Evolutionary conservation across 2,113 vertebrate species (phyloP), one percentile per base, ranked within the genome.

Genomic region (Aldabrachelys gigantea): DNA sequence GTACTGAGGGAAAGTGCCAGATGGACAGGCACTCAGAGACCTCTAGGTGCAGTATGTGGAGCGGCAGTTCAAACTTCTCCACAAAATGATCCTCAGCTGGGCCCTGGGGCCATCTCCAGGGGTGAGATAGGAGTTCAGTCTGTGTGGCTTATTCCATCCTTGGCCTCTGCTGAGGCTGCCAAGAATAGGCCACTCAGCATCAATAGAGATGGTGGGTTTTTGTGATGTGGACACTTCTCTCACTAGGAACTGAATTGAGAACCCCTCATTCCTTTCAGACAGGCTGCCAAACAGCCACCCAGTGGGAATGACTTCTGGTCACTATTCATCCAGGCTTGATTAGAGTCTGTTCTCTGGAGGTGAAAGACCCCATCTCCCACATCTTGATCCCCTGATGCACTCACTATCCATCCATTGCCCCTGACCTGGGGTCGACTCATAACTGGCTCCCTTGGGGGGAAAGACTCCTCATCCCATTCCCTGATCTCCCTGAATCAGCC

Each of bases 1-100:
- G 38, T 4, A 6, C 5, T 62, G 31, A 27, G 88, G 29, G 2
- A 8, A 10, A 52, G 47, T 27, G n/a, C 25, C 19, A 13, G 7
- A 83, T 85, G 88, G 79, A 8, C 1, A 38, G 87, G 3, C 38
- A 84, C 12, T 57, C 86, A 82, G 65, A 89, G 53, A 52, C 24
- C 8, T 47, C 35, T 10, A 24, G 82, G 69, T 84, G 21, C 25
- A 13, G 59, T 87, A 50, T 4, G 0, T 56, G 6, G 41, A 52
- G 14, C 9, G 8, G 19, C 16, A 65, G 25, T 65, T 95, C 29
- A 79, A 11, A 16, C 82, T 91, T 16, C 35, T 8, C 41, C 25
- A 78, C 31, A 38, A 3, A 0, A 0, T 57, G 35, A 72, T 82
- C 27, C 12, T 91, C 13, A 9, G 27, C 25, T 1, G 1, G 50